Evolutionary conservation across 2,113 vertebrate genomes (phyloP).

Genomic region (Pycnonotus jocosus): DNA sequence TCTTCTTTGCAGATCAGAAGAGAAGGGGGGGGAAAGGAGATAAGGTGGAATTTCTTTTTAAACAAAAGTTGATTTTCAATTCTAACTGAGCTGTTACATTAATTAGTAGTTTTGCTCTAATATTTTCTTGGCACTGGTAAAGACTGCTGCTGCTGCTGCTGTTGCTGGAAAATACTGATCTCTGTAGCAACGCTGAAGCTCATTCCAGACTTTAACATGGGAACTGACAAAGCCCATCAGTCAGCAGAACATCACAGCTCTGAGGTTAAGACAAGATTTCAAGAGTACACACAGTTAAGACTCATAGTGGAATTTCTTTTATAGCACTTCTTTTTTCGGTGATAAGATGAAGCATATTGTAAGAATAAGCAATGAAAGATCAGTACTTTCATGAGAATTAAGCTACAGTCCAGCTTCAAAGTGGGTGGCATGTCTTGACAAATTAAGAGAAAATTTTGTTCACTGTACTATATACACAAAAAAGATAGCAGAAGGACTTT

Average conservation of each 20-base stretch:
- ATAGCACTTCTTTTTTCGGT: not conserved
- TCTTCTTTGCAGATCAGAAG: conserved; percentile 30
- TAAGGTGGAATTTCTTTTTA: not conserved
- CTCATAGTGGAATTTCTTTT: not conserved
- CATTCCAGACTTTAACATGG: conserved; percentile 35
- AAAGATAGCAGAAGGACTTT: not conserved
- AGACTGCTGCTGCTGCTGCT: not conserved
- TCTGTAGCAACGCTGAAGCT: conserved; percentile 1
- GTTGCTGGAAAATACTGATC: conserved; percentile 48
- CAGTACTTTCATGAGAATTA: not conserved
- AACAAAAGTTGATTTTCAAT: conserved; percentile 58
- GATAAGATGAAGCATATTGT: not conserved
- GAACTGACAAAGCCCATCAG: conserved; percentile 52
- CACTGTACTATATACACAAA: not conserved
- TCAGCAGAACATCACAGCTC: conserved; percentile 40
- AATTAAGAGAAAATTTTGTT: not conserved
- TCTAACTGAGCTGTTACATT: conserved; percentile 47
- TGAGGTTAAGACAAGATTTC: conserved; percentile 33
- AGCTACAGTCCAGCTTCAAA: not conserved
- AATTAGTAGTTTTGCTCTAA: conserved; percentile 63
- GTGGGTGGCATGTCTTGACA: not conserved
- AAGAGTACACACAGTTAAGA: not conserved
- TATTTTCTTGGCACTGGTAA: conserved; percentile 32
- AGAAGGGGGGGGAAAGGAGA: not conserved
- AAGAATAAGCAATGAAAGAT: not conserved